Evolutionary conservation across 2,888 invertebrate genomes (phyloP).

Genomic region (Strigamia crassipes): DNA sequence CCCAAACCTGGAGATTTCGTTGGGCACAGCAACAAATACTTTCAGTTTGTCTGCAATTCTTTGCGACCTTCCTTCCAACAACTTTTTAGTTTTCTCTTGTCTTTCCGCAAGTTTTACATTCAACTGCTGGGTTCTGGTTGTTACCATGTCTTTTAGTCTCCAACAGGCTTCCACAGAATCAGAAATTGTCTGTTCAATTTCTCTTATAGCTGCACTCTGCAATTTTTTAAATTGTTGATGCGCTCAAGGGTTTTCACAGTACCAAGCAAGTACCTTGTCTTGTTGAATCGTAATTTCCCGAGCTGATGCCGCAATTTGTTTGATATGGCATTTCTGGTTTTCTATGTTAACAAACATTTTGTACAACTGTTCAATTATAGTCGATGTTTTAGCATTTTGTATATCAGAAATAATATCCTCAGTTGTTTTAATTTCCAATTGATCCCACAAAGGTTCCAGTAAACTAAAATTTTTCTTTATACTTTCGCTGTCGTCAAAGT

Average conservation of each 20-base stretch:
- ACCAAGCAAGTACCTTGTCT: neutral
- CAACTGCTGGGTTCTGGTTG: neutral
- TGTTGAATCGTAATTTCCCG: neutral
- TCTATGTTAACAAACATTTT: conserved; percentile 41
- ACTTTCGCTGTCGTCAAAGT: neutral
- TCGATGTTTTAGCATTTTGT: neutral
- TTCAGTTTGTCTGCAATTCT: neutral
- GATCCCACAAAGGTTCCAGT: neutral
- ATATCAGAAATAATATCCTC: neutral
- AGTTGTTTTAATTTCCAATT: conserved; percentile 26
- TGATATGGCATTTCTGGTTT: conserved; percentile 29
- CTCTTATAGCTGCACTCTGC: neutral
- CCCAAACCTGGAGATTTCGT: neutral
- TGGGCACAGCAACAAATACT: neutral
- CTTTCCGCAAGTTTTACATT: neutral
- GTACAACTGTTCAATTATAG: conserved; percentile 18
- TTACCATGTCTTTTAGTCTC: neutral
- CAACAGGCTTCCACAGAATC: conserved; percentile 14
- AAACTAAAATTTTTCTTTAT: neutral
- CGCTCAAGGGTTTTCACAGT: neutral
- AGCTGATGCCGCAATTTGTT: neutral
- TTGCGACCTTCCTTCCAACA: conserved; percentile 2
- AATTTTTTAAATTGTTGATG: neutral
- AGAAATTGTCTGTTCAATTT: conserved; percentile 29
- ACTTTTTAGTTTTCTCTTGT: conserved; percentile 10